Base-by-base conservation (phyloP, 2,113 vertebrate species). In the Anser cygnoides region DNA sequence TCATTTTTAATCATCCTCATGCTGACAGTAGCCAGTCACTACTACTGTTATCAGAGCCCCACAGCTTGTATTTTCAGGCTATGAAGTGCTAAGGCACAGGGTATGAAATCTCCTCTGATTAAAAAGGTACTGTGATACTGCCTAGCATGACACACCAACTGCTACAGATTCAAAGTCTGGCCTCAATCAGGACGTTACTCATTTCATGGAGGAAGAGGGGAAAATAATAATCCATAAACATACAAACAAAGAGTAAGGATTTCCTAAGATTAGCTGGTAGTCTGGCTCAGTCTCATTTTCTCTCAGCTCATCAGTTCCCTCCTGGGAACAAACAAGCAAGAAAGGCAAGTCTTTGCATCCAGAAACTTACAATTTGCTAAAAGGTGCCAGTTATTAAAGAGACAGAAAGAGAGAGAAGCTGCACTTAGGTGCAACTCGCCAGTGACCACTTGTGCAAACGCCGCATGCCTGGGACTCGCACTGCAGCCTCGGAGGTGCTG, bases 11-110 rank as follows among this genome's bases (percentile, higher is more conserved):
- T 96, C 82, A 88, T 54, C 59, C 59, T 72, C 37, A 57, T n/a
- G 74, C 29, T 90, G 92, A 94, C 92, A 96, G 72, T 43, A 96
- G 86, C n/a, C 92, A 86, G 77, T 90, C 62, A 19, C 39, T 44
- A 12, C 25, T 49, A 28, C 68, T 94, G 66, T 95, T 96, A 95
- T 89, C 93, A 81, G 72, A 91, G 21, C 15, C 46, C 50, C 52
- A 49, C 73, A 94, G 89, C 93, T 87, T 85, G 43, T 35, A 78
- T 49, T 58, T 50, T 73, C 70, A 93, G 8, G 39, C 72, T 65
- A 37, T 1, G 28, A 68, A 68, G 41, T 2, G 1, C 84, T 89
- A 71, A 58, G 54, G 88, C 59, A 74, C 25, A 89, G 29, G 39
- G 84, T 88, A 92, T 46, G 65, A 89, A 92, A 84, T 35, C 89